A percentile compares a stretch with the other conserved stretches of the same genome.
Evolutionary conservation across 2,797 vertebrate species (phyloP).

Genomic region (Tympanoctomys barrerae): DNA sequence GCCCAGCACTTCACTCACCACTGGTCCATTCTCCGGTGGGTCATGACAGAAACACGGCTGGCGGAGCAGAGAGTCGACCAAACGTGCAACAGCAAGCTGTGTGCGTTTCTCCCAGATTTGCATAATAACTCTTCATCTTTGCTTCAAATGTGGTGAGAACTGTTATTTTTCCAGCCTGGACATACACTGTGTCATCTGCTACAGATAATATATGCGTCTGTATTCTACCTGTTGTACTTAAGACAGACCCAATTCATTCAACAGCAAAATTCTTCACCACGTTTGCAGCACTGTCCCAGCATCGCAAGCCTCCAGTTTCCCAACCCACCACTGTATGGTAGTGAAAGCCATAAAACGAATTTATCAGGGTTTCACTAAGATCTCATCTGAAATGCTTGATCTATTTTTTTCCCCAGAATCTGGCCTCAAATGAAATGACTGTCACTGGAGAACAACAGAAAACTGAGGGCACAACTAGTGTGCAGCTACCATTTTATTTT

Average conservation of each 20-base stretch:
- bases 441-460: slow-evolving; percentile 29
- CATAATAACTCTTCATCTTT: background rate
- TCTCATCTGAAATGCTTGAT: slow-evolving; percentile 48
- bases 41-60: background rate
- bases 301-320: slow-evolving; percentile 21
- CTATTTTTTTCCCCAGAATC: background rate
- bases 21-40: background rate
- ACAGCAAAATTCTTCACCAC: background rate
- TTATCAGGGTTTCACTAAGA: background rate
- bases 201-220: background rate
- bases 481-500: background rate
- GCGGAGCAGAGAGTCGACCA: background rate
- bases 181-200: slow-evolving; percentile 13
- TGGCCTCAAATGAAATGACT: slow-evolving; percentile 49
- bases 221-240: background rate
- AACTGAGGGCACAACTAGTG: slow-evolving; percentile 8
- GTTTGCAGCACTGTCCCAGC: background rate
- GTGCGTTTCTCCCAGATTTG: background rate
- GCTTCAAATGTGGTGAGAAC: background rate
- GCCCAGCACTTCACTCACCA: background rate
- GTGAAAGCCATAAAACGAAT: slow-evolving; percentile 25
- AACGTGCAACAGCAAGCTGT: background rate
- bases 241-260: slow-evolving; percentile 58
- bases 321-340: slow-evolving; percentile 28
- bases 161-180: slow-evolving; percentile 16